phyloP scores from a whole-genome alignment of 2,797 vertebrate genomes.

The Triplophysa yarkandensis region DNA sequence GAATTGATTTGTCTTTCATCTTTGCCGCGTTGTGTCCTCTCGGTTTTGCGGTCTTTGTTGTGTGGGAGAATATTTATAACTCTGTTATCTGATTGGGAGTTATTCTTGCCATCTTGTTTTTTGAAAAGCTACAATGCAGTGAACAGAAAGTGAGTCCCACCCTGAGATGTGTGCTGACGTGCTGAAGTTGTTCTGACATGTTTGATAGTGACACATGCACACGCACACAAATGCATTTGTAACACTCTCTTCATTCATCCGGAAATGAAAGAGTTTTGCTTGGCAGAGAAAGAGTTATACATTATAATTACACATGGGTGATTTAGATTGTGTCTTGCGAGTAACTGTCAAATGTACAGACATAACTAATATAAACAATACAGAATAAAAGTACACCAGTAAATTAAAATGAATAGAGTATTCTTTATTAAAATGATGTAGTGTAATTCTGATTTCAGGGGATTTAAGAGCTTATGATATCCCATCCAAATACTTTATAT shows the following conservation, averaged over 20 bases:
- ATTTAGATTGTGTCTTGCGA: too few relatives aligned
- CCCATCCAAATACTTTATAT: too few relatives aligned
- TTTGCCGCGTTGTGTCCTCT: not conserved
- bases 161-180: conserved; percentile 16
- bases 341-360: too few relatives aligned
- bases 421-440: too few relatives aligned
- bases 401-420: too few relatives aligned
- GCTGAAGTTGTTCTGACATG: not conserved
- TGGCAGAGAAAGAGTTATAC: not conserved
- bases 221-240: not conserved
- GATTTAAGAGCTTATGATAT: too few relatives aligned
- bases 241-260: not conserved
- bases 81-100: conserved; percentile 35
- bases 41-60: not conserved
- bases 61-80: conserved; percentile 6
- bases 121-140: not conserved
- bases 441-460: too few relatives aligned
- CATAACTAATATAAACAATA: too few relatives aligned
- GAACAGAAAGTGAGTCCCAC: not conserved
- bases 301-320: not conserved
- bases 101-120: conserved; percentile 20
- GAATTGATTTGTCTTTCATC: not conserved
- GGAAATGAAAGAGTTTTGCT: not conserved
- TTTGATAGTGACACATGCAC: not conserved
- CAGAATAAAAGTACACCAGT: too few relatives aligned